Evolutionary conservation across 2,797 vertebrate species (phyloP), one percentile per base, ranked within the genome.

Genomic region (Prunella strophiata): DNA sequence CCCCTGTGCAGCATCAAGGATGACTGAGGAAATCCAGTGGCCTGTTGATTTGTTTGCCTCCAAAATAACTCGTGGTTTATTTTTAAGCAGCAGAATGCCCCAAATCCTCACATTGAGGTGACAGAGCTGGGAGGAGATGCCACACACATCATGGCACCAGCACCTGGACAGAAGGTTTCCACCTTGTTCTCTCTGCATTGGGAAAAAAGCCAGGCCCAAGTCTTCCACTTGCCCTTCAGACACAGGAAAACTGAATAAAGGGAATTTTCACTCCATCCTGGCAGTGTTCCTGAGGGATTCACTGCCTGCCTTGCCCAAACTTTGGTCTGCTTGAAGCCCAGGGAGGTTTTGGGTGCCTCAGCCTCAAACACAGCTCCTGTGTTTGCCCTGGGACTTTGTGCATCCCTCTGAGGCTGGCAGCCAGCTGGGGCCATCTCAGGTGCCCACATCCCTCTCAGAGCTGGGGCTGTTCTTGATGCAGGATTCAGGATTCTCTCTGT

Each of bases 401-500:
- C 2, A 3, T 7, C 45, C 40, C 40, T 34, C 67, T 7, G 32
- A 45, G 15, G n/a, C 17, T 16, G 1, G 55, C 18, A 29, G 55
- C 5, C 1, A 16, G 76, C 40, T 38, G 57, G 18, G n/a, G 23
- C 43, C 54, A 71, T 1, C 25, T 13, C 8, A 1, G n/a, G 34
- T 1, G 2, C 54, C 52, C 70, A 17, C 0, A 0, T 10, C n/a
- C 45, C 30, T 9, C 1, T 3, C 0, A 0, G 40, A 48, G 47
- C 20, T 52, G 45, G 5, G 20, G 66, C 23, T 48, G 38, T 51
- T 71, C 27, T 82, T 45, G 23, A 25, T 30, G 10, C 40, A 77
- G 25, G 23, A 25, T 25, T 12, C 38, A 21, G 76, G 74, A 65
- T 36, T 19, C 0, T 0, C 11, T 3, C 4, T 50, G 38, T 22